These are phyloP conservation scores for Pipistrellus pipistrellus DNA, from an alignment of 2,797 vertebrate genomes.

Conservation along the genomic window DNA sequence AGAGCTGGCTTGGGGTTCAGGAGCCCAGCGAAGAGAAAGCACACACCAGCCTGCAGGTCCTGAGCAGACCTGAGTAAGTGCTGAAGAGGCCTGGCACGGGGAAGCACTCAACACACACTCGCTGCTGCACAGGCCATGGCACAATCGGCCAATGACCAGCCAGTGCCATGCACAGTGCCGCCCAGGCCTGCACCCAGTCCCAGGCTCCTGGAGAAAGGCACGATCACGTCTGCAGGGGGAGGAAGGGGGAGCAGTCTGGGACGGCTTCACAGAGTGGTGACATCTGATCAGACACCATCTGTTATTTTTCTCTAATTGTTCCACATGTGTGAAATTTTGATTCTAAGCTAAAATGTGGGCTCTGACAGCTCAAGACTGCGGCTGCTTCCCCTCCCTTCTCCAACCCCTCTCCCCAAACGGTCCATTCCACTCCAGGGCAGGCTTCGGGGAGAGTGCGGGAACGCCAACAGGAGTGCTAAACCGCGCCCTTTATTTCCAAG, in stretches of 20 bases:
- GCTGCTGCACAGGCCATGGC: neutral
- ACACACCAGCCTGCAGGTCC: neutral
- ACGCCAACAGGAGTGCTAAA: rapidly evolving
- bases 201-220: constrained; percentile 25
- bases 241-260: constrained; percentile 62
- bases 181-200: neutral
- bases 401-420: neutral
- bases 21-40: neutral
- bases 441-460: neutral
- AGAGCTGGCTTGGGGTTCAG: neutral
- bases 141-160: neutral
- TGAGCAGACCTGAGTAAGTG: neutral
- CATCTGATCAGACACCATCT: constrained; percentile 84
- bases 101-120: neutral
- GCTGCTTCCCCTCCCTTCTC: neutral
- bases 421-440: neutral
- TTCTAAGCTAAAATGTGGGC: constrained; percentile 69
- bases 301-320: constrained; percentile 79
- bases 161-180: rapidly evolving
- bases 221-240: constrained; percentile 50
- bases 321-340: constrained; percentile 80
- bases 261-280: constrained; percentile 58
- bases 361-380: neutral
- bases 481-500: neutral
- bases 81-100: rapidly evolving